A percentile compares a stretch with the other conserved stretches of the same genome.
These are phyloP conservation scores for rat (Rattus norvegicus) DNA, from an alignment of 2,113 vertebrate species.

Conservation along the genomic window DNA sequence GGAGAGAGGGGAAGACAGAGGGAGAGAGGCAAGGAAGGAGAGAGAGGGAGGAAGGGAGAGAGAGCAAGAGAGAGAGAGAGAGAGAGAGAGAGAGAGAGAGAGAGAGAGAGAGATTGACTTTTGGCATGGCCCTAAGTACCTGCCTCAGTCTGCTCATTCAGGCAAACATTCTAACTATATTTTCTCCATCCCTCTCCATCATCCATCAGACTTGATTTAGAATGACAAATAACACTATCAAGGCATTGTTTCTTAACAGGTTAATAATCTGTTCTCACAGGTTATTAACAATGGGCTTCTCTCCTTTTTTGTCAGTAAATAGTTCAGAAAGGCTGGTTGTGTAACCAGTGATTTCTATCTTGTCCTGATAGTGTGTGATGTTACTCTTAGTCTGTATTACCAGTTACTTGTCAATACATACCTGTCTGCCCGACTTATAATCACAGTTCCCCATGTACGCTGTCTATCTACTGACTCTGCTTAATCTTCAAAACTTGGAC, in stretches of 20 bases:
- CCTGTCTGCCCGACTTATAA: not conserved
- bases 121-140: not conserved
- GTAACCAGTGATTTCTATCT: not conserved
- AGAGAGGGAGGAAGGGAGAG: no score
- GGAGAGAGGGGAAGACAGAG: no score
- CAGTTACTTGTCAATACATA: not conserved
- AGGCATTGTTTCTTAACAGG: not conserved
- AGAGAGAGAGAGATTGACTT: not conserved
- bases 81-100: no score
- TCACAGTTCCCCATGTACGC: not conserved
- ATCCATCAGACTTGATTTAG: not conserved
- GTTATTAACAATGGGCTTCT: no score
- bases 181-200: not conserved
- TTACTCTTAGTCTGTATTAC: not conserved
- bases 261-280: no score
- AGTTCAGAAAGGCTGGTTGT: not conserved
- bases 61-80: no score
- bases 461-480: not conserved
- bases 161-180: not conserved
- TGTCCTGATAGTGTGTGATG: not conserved
- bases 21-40: no score
- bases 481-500: conserved; percentile 1
- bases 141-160: not conserved
- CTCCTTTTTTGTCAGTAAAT: not conserved
- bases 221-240: not conserved